Evolutionary conservation across 1,140 invertebrate species (phyloP).

Genomic region (Danaus melanippus): DNA sequence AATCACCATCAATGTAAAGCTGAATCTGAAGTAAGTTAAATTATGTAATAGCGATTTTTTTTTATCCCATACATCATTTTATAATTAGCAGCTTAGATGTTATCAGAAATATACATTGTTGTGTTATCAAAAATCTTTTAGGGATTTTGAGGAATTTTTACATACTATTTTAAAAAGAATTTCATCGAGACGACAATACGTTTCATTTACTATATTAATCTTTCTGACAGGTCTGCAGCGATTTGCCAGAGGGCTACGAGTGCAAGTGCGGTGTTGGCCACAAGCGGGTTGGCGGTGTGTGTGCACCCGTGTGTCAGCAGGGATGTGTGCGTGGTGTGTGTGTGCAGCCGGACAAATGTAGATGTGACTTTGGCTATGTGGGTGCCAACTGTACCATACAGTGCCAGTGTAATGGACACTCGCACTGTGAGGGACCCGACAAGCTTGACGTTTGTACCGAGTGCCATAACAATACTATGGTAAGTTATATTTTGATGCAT

Average conservation of each 20-base stretch:
- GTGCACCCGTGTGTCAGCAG: slow-evolving; percentile 88
- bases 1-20: slow-evolving; percentile 91
- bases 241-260: slow-evolving; percentile 81
- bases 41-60: slow-evolving; percentile 4
- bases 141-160: neutral
- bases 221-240: slow-evolving; percentile 74
- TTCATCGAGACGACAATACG: too few species aligned
- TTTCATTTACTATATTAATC: too few species aligned
- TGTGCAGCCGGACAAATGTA: slow-evolving; percentile 86
- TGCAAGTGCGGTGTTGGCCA: slow-evolving; percentile 85
- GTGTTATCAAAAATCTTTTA: too few species aligned
- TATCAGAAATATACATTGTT: too few species aligned
- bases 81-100: too few species aligned
- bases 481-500: slow-evolving; percentile 37
- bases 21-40: slow-evolving; percentile 85
- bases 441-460: slow-evolving; percentile 85
- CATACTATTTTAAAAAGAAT: neutral
- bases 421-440: slow-evolving; percentile 90
- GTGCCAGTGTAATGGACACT: slow-evolving; percentile 96
- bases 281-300: slow-evolving; percentile 82
- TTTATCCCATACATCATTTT: neutral
- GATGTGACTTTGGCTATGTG: slow-evolving; percentile 96
- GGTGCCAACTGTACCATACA: slow-evolving; percentile 94
- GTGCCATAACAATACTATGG: slow-evolving; percentile 94
- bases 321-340: slow-evolving; percentile 93